Base-by-base conservation (phyloP, 35 echinoderm and acorn worm species). In the Ptychodera flava region DNA sequence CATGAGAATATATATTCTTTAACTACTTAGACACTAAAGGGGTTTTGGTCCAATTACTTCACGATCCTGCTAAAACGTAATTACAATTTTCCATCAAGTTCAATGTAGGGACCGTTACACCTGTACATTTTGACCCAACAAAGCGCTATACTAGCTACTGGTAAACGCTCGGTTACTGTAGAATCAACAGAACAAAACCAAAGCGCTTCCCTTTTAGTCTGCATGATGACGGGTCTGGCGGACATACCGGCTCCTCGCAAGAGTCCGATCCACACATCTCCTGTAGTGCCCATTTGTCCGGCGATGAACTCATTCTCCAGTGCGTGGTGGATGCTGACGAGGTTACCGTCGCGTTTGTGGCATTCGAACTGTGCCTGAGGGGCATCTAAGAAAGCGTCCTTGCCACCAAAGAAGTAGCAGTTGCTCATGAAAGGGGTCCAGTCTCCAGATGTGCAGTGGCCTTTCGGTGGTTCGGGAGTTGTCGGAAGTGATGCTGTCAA, bases 231-330 rank as follows among this genome's bases (percentile, higher is more conserved):
- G 22, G 45, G 6, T 64, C 22, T 64, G 45, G 45, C 45, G 45
- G 45, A 64, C 45, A 12, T 64, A 64, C 45, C 22, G 22, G 6
- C 6, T 64, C 45, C 45, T 64, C 22, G 6, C 6, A 64, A 12
- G 6, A 91, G 35, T 14, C 89, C 89, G 53, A 86, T 22, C 89
- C 89, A 91, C 28, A 91, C 34, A 83, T 91, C 90, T 78, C 36
- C 38, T 14, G 90, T 38, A 38, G 53, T 33, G 1, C 28, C 33
- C 6, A 82, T 82, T 14, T 85, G 45, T 6, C 22, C 6, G 45
- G 6, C 6, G 38, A 99, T 91, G 85, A 99, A 86, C 77, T 94
- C 77, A 79, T 99, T 99, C 82, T 99, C 96, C 79, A 76, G 84
- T 27, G 31, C 38, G 30, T 76, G 87, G 78, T 93, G 94, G 27